Evolutionary conservation across 53 echinoderm and acorn worm species (phyloP), one percentile per base, ranked within the genome.

Genomic region (Paracentrotus lividus): DNA sequence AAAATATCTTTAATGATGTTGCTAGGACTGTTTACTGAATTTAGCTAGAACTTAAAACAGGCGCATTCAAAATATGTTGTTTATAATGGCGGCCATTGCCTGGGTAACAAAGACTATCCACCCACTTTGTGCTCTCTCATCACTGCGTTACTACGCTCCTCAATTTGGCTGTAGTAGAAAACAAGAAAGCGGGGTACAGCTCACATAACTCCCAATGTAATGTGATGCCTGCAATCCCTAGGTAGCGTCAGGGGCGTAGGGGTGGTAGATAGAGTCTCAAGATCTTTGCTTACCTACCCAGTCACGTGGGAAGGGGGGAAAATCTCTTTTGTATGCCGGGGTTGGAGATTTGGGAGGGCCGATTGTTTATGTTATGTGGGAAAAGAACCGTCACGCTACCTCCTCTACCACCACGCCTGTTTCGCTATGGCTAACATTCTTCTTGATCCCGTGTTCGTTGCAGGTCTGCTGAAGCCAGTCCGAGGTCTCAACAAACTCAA

Each of bases 401-500:
- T 56, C 36, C 20, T 34, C 86, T 86, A 24, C 87, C 57, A 44
- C 87, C 54, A 87, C 36, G 34, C 54, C 86, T 86, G 86, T 86
- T 56, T 56, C 47, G 87, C 89, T 45, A 94, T 93, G 95, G 88
- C 95, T 94, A 97, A 97, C 61, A 97, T 97, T 93, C 91, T 87
- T 61, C 93, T 97, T 27, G 97, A 97, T 97, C 93, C 94, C 64
- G 92, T 93, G 72, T 97, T 97, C 92, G 90, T 95, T 95, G 95
- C 97, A 97, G 97, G 97, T 85, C 94, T 97, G 94, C 88, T 97
- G 94, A 95, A 95, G 85, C 97, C 97, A n/a, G 97, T 97, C n/a
- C 95, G 95, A 42, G 93, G 93, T 29, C 93, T 94, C 66, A 97
- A 92, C 93, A 97, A 95, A 93, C 87, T 93, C 93, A 89, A 75